Conservation (phyloP, 1,140 invertebrate genomes). For the Euura saliciscinereae region DNA sequence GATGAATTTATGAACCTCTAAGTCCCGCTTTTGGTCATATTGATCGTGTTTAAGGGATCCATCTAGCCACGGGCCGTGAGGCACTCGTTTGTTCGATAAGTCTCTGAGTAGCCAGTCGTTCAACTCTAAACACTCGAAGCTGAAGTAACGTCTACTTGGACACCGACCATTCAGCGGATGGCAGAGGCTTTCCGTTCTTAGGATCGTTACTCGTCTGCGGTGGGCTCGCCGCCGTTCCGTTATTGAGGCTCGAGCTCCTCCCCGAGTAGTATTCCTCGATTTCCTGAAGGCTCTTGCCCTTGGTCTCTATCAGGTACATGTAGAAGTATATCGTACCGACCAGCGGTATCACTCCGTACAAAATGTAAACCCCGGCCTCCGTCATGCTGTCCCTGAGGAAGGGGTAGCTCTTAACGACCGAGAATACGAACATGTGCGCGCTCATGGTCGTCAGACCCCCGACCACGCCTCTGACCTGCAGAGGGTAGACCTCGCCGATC, state of each 20-base stretch:
- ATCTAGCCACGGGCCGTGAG: too few species aligned
- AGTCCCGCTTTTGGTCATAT: too few species aligned
- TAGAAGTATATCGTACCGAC: constrained; percentile 65
- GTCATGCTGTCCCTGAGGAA: constrained; percentile 59
- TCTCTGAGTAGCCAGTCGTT: too few species aligned
- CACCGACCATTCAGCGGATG: too few species aligned
- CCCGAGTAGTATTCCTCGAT: constrained; percentile 75
- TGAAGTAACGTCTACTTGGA: too few species aligned
- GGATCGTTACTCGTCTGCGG: constrained; percentile 40
- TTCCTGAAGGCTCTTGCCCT: constrained; percentile 76
- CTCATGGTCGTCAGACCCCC: constrained; percentile 71
- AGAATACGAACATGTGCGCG: constrained; percentile 69
- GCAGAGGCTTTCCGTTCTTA: constrained; percentile 49
- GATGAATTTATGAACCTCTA: too few species aligned
- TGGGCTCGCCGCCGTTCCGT: too few species aligned
- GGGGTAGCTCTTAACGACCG: constrained; percentile 73
- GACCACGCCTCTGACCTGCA: constrained; percentile 69
- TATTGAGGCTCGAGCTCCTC: too few species aligned
- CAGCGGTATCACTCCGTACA: constrained; percentile 69
- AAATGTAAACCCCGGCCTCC: constrained; percentile 66
- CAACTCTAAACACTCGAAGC: too few species aligned
- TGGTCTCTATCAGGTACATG: constrained; percentile 80
- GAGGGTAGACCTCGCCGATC: constrained; percentile 75
- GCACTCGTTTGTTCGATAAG: too few species aligned
- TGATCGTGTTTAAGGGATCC: too few species aligned